A percentile compares a stretch with the other conserved stretches of the same genome.
Conservation (phyloP, 2,113 vertebrate species). For the Channa argus region DNA sequence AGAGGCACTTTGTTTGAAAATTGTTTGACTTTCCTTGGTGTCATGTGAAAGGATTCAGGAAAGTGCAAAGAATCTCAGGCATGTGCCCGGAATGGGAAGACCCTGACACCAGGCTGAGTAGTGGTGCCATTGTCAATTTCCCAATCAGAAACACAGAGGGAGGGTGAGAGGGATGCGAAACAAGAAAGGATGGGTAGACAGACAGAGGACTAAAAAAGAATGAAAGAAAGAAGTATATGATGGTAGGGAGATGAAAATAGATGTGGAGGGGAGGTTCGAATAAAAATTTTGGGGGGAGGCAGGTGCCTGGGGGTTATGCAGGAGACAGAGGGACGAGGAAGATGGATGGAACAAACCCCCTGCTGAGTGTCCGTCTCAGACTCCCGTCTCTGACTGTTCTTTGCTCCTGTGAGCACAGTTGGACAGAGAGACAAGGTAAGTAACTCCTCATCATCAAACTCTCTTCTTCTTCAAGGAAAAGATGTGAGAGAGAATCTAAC, state of each 20-base stretch:
- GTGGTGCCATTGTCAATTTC: conserved; percentile 68
- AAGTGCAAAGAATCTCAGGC: conserved; percentile 70
- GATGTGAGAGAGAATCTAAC: not conserved
- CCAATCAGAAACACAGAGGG: conserved; percentile 37
- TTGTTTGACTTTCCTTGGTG: conserved; percentile 63
- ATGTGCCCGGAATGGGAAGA: conserved; percentile 61
- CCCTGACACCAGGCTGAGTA: conserved; percentile 66
- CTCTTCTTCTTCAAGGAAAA: conserved; percentile 55
- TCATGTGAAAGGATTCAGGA: conserved; percentile 74
- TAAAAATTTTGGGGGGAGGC: conserved; percentile 47
- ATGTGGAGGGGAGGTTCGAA: conserved; percentile 21
- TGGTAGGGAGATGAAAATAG: conserved; percentile 16
- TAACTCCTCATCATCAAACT: conserved; percentile 49
- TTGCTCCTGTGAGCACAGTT: conserved; percentile 81
- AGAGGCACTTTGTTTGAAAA: conserved; percentile 64
- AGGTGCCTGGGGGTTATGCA: conserved; percentile 78
- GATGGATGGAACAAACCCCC: conserved; percentile 83
- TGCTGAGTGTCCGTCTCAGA: conserved; percentile 86
- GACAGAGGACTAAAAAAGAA: conserved; percentile 33
- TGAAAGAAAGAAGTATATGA: conserved; percentile 45
- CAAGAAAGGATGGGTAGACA: conserved; percentile 35
- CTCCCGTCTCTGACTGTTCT: conserved; percentile 82
- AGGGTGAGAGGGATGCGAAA: conserved; percentile 32
- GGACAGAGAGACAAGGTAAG: conserved; percentile 58
- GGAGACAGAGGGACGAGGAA: conserved; percentile 67